phyloP scores from a whole-genome alignment of 2,797 vertebrate species.

The Gallinago solitaria region DNA sequence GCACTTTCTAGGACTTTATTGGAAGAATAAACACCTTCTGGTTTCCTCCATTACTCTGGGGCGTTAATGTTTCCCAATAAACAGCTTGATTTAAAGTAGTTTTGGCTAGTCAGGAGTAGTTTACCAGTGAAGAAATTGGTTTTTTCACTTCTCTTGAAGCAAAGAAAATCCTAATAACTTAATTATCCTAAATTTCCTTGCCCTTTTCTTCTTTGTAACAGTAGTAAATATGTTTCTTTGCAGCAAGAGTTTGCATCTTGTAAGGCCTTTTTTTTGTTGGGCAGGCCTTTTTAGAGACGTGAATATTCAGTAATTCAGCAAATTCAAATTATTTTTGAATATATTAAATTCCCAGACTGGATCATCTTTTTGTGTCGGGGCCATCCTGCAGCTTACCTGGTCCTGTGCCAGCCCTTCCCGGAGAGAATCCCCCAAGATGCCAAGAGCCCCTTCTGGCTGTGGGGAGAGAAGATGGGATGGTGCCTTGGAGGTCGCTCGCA shows the following conservation, averaged over 20 bases:
- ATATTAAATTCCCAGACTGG: not conserved
- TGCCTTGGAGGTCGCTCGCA: fast-evolving
- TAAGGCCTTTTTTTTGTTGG: not conserved
- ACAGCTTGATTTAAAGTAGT: not conserved
- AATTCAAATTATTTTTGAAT: not conserved
- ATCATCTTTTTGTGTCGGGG: not conserved
- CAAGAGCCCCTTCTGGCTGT: not conserved
- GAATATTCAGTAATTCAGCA: not conserved
- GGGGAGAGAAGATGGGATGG: not conserved
- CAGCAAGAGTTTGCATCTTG: not conserved
- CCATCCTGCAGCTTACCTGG: not conserved
- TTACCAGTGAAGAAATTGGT: not conserved
- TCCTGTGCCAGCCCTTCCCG: not conserved
- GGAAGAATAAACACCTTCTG: not conserved
- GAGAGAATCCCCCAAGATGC: not conserved
- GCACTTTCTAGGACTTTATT: not conserved
- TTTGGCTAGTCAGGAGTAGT: not conserved
- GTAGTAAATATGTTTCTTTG: not conserved
- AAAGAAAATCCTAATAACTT: not conserved
- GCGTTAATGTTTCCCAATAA: not conserved
- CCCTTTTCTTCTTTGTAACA: not conserved
- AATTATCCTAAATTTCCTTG: not conserved
- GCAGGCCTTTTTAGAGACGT: not conserved
- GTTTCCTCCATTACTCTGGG: not conserved
- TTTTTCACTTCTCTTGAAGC: not conserved